A percentile compares a stretch with the other conserved stretches of the same genome.
Evolutionary conservation across 1,140 invertebrate species (phyloP).

Genomic region (Drosophila micromelanica): DNA sequence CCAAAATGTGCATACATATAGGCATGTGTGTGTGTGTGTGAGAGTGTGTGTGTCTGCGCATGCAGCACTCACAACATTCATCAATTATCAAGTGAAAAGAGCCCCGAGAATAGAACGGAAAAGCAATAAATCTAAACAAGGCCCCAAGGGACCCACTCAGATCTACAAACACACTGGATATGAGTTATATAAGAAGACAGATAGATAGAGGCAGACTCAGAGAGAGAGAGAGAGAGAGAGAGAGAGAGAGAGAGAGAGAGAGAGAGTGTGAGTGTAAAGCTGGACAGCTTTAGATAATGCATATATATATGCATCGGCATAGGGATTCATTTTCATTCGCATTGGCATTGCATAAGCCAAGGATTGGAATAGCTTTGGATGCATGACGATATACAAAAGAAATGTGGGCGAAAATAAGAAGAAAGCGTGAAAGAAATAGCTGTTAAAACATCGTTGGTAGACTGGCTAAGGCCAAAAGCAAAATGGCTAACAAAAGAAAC

Average conservation of each 20-base stretch:
- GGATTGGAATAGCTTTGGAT: neutral
- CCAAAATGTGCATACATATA: neutral
- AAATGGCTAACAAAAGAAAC: conserved; percentile 2
- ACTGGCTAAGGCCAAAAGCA: conserved; percentile 11
- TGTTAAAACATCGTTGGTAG: conserved; percentile 1
- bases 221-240: neutral
- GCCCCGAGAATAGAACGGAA: conserved; percentile 29
- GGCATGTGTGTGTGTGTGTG: neutral
- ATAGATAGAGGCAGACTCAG: neutral
- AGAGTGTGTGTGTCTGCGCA: conserved; percentile 21
- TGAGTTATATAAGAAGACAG: conserved; percentile 1
- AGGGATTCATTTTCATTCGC: conserved; percentile 27
- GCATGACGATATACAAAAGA: neutral
- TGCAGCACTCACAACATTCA: conserved; percentile 66
- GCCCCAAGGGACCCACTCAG: conserved; percentile 37
- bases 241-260: neutral
- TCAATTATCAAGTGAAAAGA: conserved; percentile 74
- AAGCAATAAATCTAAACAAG: conserved; percentile 76
- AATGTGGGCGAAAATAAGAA: neutral
- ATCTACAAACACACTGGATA: conserved; percentile 36
- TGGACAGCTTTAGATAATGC: conserved; percentile 29
- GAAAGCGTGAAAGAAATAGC: conserved; percentile 1
- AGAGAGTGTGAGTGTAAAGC: neutral
- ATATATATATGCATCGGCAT: conserved; percentile 36
- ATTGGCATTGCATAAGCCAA: conserved; percentile 25